Conservation (phyloP, 1,140 invertebrate species). For the Bombus pascuorum region DNA sequence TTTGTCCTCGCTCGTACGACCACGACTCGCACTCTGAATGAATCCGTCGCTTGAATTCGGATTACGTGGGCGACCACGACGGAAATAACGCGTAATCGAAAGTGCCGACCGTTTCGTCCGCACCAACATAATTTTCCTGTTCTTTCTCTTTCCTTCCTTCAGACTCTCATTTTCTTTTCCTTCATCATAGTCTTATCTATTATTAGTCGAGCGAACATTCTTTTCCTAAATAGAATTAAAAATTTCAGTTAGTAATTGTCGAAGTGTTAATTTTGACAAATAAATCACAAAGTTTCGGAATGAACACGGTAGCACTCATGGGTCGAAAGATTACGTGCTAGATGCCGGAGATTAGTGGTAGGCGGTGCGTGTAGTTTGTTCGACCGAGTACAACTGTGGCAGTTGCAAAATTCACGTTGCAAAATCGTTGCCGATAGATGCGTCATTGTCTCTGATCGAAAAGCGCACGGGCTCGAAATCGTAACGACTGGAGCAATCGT, state of each 20-base stretch:
- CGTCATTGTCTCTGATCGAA: constrained; percentile 18
- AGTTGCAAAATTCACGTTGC: constrained; percentile 9
- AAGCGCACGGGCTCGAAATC: constrained; percentile 11
- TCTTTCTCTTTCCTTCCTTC: background rate
- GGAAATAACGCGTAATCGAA: constrained; percentile 28
- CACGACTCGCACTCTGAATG: background rate
- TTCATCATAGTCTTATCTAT: fast-evolving
- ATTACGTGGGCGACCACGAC: constrained; percentile 39
- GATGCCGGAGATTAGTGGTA: background rate
- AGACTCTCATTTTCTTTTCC: too few relatives aligned
- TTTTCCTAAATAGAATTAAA: too few relatives aligned
- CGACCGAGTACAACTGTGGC: background rate
- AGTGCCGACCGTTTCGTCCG: too few relatives aligned
- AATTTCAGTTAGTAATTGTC: too few relatives aligned
- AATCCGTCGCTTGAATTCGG: constrained; percentile 16
- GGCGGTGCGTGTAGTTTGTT: background rate
- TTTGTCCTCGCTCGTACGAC: background rate
- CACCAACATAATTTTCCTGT: background rate
- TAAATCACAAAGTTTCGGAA: background rate
- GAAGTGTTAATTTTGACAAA: background rate
- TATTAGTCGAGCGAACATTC: too few relatives aligned
- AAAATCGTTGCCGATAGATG: constrained; percentile 19
- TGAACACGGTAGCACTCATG: background rate
- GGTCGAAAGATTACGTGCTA: background rate
- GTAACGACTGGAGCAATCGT: background rate